phyloP scores from a whole-genome alignment of 2,797 vertebrate genomes.

The Silurus aristotelis region DNA sequence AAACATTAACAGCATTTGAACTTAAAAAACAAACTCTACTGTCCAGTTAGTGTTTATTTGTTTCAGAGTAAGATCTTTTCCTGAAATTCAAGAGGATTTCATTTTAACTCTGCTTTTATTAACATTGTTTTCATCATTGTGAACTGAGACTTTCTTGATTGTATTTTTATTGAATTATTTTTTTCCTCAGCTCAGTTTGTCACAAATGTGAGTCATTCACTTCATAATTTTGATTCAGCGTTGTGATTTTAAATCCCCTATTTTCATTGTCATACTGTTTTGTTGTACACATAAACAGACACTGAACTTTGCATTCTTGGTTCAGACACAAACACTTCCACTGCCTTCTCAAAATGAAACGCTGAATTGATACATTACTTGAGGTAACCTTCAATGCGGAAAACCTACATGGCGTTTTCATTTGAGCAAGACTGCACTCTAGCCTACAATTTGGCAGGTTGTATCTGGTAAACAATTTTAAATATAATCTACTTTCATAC shows the following conservation, averaged over 20 bases:
- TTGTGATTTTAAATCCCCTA: not conserved
- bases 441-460: conserved; percentile 77
- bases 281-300: conserved; percentile 16
- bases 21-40: conserved; percentile 24
- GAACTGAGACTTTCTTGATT: not conserved
- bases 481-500: conserved; percentile 40
- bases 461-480: conserved; percentile 67
- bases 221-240: not conserved
- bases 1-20: conserved; percentile 48
- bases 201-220: not conserved
- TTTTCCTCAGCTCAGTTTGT: not conserved
- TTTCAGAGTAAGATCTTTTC: not conserved
- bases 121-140: not conserved
- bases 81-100: not conserved
- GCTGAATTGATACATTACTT: conserved; percentile 24
- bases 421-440: conserved; percentile 30
- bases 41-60: not conserved
- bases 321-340: conserved; percentile 2
- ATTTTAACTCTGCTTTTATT: conserved; percentile 3
- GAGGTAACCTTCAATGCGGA: conserved; percentile 60
- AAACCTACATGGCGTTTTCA: conserved; percentile 63
- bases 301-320: conserved; percentile 14
- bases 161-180: not conserved
- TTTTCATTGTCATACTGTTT: not conserved
- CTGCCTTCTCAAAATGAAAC: conserved; percentile 6